Base-by-base conservation (phyloP, 2,113 vertebrate genomes). In the Xyrauchen texanus region DNA sequence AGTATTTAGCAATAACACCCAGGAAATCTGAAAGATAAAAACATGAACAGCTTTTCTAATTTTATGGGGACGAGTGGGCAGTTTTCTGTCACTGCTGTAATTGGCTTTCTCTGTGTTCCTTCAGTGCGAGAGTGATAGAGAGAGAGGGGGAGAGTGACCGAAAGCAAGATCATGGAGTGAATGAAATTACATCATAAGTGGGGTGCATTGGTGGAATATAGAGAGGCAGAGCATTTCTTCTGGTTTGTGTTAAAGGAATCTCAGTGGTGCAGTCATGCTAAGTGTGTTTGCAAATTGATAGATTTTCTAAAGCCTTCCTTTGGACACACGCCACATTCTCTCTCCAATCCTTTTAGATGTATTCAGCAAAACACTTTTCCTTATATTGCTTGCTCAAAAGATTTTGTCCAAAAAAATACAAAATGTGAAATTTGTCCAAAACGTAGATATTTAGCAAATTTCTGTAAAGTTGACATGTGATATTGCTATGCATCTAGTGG, bases 11-110 rank as follows among this genome's bases (percentile, higher is more conserved):
- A 90, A 89, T 92, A 93, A 94, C 93, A 92, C 90, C 93, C 93
- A 86, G 94, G 93, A 92, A 93, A 93, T 94, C 92, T 93, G 90
- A 91, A 92, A 93, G 94, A 95, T 95, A 93, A 95, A 93, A 84
- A 89, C 88, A 90, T 7, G 81, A 90, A 85, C 87, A 89, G 89
- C 84, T 88, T 93, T 93, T 93, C 90, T 94, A 89, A 94, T 94
- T 94, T 93, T 92, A 90, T 87, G 88, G 90, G 88, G 88, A 90
- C 89, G 90, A 92, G 91, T 92, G 92, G 92, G 91, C 91, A 92
- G 91, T 93, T 93, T 93, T 91, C 91, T 91, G 90, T 91, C 92
- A 91, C 88, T 91, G 91, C 88, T 90, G 90, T 90, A 92, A 91
- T 90, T 91, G 91, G 87, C 91, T 93, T 91, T 88, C 90, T 90